Evolutionary conservation across 2,888 invertebrate species (phyloP), one percentile per base, ranked within the genome.

Genomic region (Reticulitermes lucifugus): DNA sequence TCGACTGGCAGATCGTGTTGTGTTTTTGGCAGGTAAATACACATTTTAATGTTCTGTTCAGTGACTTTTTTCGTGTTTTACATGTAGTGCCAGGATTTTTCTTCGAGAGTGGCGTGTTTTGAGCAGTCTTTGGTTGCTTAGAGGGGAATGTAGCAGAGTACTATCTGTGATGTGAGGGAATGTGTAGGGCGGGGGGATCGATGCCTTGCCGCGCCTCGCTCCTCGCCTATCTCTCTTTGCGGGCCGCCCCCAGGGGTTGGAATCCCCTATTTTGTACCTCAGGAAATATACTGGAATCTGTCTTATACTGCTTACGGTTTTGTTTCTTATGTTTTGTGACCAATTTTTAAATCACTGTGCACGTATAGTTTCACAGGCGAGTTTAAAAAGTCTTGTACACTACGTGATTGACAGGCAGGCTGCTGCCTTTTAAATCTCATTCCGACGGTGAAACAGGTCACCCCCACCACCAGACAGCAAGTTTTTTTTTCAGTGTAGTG

Each of bases 1-100:
- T 43, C 71, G 59, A 41, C 59, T n/a, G 55, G 71, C 59, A 73
- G 81, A 71, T 80, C 80, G 80, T 71, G 71, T 70, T 41, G 84
- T 84, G 84, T 55, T 65, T 84, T 84, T 73, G 80, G 71, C 84
- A 84, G 84, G 70, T 81, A 73, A 79, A 80, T 73, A 41, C 41
- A 80, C 81, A 70, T 59, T 80, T 84, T 84, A 80, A 80, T 71
- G 84, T 80, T 55, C 81, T 84, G 80, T 79, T 71, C 71, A 80
- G 84, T 73, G 59, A 81, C 25, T 71, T 73, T 84, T 84, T 73
- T 46, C 18, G 80, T 55, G 51, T 73, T 80, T 65, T 71, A 59
- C 25, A 41, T 41, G 73, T 41, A 29, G 71, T 81, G 84, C 59
- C 84, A 51, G 70, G 55, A 51, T 59, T 79, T 22, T 71, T 55